phyloP scores from a whole-genome alignment of 2,797 vertebrate genomes.

The Clarias platycephalus region DNA sequence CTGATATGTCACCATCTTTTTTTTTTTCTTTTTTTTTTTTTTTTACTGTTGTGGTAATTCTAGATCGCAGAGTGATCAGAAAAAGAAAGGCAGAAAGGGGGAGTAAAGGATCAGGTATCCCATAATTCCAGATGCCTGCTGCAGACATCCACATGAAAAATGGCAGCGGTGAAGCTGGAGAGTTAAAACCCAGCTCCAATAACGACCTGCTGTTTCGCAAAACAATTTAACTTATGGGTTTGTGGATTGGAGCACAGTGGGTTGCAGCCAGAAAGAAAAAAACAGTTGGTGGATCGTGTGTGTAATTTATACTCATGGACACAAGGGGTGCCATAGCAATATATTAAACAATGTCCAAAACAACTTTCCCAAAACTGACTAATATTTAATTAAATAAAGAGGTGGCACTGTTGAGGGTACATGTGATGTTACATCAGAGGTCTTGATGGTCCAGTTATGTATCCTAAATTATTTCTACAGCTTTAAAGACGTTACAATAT shows the following conservation, averaged over 20 bases:
- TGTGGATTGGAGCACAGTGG: conserved; percentile 1
- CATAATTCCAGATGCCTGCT: conserved; percentile 41
- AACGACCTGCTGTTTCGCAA: conserved; percentile 37
- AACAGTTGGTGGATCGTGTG: not conserved
- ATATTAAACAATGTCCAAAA: not conserved
- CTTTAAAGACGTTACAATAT: not conserved
- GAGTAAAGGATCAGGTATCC: conserved; percentile 38
- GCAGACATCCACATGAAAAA: conserved; percentile 47
- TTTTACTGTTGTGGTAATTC: not conserved
- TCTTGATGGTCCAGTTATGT: not conserved
- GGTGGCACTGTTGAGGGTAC: not conserved
- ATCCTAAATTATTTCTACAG: not conserved
- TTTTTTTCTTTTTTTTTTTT: not conserved
- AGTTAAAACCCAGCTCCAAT: conserved; percentile 41
- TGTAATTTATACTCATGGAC: conserved; percentile 18
- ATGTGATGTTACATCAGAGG: not conserved
- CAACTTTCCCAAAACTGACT: not conserved
- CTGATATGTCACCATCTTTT: not conserved
- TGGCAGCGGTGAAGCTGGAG: conserved; percentile 5
- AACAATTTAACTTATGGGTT: conserved; percentile 31
- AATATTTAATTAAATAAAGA: not conserved
- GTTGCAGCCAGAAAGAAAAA: not conserved
- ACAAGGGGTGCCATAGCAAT: conserved; percentile 23
- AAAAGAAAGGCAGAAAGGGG: conserved; percentile 31
- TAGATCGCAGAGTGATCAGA: conserved; percentile 20